Conservation (phyloP, 2,113 vertebrate species). For the Myiopsitta monachus region DNA sequence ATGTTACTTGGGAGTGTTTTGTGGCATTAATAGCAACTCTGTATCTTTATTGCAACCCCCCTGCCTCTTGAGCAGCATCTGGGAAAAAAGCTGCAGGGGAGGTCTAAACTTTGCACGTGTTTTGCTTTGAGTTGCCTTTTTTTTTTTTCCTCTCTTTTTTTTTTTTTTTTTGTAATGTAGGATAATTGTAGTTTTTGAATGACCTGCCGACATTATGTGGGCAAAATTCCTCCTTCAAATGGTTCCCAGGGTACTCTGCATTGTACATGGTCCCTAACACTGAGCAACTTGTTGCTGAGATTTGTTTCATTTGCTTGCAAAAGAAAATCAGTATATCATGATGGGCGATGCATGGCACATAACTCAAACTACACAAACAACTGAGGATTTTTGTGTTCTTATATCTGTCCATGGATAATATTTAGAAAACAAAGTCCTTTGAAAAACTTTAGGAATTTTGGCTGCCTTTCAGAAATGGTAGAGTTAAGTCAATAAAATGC, state of each 20-base stretch:
- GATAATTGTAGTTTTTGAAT: background rate
- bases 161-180: background rate
- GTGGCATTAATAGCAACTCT: background rate
- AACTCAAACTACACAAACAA: conserved; percentile 66
- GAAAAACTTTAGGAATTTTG: conserved; percentile 71
- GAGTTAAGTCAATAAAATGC: conserved; percentile 72
- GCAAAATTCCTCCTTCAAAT: background rate
- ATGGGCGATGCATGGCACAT: conserved; percentile 26
- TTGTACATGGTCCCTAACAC: background rate
- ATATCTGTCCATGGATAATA: conserved; percentile 43
- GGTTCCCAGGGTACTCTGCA: background rate
- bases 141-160: background rate
- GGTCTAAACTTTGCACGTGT: background rate
- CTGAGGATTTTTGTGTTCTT: conserved; percentile 24
- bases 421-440: conserved; percentile 69
- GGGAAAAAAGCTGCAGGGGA: background rate
- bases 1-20: background rate
- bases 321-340: conserved; percentile 51
- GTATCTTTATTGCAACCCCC: background rate
- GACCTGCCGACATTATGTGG: background rate
- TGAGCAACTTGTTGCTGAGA: background rate
- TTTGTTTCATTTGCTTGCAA: conserved; percentile 45
- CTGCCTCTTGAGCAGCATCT: background rate
- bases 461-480: conserved; percentile 64
- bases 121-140: background rate